Evolutionary conservation across 2,888 invertebrate species (phyloP), one percentile per base, ranked within the genome.

Genomic region (Pseudoips prasinana): DNA sequence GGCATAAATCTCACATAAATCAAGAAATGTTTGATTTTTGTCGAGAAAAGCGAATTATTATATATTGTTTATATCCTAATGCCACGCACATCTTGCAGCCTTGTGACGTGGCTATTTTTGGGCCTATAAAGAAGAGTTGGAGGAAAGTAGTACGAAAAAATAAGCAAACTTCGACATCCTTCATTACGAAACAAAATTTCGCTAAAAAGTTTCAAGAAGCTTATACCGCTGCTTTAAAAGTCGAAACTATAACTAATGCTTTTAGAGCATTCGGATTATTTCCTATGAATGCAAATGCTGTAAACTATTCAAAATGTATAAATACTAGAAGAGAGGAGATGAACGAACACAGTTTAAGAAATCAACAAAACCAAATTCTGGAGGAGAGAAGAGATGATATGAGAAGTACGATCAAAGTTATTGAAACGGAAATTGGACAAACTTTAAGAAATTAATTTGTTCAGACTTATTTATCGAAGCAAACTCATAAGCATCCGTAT

Each of bases 11-110:
- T 6, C 32, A 43, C 8, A 34, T 43, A 24, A 43, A 38, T 17
- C 20, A 22, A 10, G 32, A 32, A 8, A 11, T 43, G 35, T 28
- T 28, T 8, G 29, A 31, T 6, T 38, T 34, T 31, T 43, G 43
- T 24, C 20, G 14, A 9, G 33, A 43, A 31, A 29, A 38, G 18
- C 5, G 19, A 23, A 39, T 39, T 5, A 14, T 39, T 10, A 7
- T 33, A 17, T 39, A 22, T 23, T 29, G 23, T 25, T 31, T 39
- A 22, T 26, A 31, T 10, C 43, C 39, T 8, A 43, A 39, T 25
- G 30, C 43, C 9, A 39, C 39, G n/a, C 39, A 34, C 17, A 43
- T 39, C 11, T 24, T 42, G 3, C 37, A 42, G 9, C 37, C 32
- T 14, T 29, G 30, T 14, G 31, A 39, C 17, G 28, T 39, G 10